phyloP scores from a whole-genome alignment of 2,113 vertebrate species.

The Ifrita kowaldi region DNA sequence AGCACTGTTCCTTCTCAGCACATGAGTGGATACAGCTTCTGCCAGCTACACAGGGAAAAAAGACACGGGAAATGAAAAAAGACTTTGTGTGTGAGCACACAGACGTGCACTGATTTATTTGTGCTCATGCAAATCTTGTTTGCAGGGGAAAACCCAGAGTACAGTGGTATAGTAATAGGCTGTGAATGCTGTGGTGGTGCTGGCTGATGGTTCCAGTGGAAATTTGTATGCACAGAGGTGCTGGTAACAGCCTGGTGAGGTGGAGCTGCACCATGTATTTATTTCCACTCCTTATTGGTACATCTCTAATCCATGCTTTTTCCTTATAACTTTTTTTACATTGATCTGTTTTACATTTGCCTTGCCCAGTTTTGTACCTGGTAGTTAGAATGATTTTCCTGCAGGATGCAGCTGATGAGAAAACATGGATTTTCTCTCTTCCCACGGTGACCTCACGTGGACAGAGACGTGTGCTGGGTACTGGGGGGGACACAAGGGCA shows the following conservation, averaged over 20 bases:
- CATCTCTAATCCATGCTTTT: not conserved
- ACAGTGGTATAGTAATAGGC: fast-evolving
- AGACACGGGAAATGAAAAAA: not conserved
- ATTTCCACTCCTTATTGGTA: not conserved
- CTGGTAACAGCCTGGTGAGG: not conserved
- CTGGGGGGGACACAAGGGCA: fast-evolving
- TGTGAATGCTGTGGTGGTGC: not conserved
- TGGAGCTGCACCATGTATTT: not conserved
- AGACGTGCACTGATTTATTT: fast-evolving
- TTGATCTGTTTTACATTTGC: not conserved
- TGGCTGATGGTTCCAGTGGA: not conserved
- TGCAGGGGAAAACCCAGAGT: not conserved
- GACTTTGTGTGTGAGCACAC: fast-evolving
- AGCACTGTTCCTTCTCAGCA: not conserved
- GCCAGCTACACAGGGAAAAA: not conserved
- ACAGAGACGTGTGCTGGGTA: fast-evolving
- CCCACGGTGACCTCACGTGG: fast-evolving
- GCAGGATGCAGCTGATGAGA: not conserved
- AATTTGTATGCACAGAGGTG: not conserved
- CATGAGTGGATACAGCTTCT: not conserved
- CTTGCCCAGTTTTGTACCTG: not conserved
- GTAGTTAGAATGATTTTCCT: too few species aligned
- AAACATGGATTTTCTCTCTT: fast-evolving
- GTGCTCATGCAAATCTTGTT: not conserved
- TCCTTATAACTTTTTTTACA: not conserved